A percentile compares a stretch with the other conserved stretches of the same genome.
Conservation (phyloP, 2,888 invertebrate species). For the Napeogenes inachia region DNA sequence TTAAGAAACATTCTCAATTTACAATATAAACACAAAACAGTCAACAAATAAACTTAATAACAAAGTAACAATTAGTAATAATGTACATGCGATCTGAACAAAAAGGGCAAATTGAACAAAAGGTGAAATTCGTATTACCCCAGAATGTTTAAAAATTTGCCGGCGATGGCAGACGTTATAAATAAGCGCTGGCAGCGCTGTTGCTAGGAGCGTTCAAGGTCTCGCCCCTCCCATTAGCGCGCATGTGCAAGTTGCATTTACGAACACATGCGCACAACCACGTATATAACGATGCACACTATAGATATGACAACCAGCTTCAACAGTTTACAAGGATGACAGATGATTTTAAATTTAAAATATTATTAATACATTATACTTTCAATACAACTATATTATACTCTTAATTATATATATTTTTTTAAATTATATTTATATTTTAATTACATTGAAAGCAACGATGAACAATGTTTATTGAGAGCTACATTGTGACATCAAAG, state of each 20-base stretch:
- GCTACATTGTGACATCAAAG: conserved; percentile 14
- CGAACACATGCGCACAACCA: conserved; percentile 22
- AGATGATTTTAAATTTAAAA: no score
- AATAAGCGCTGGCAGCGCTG: conserved; percentile 53
- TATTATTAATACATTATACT: no score
- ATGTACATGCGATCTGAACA: conserved; percentile 13
- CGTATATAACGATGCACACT: conserved; percentile 7
- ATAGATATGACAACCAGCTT: conserved; percentile 4
- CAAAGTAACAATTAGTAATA: background rate
- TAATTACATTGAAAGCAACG: background rate
- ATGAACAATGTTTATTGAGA: background rate
- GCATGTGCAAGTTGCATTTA: conserved; percentile 32
- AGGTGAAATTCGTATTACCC: conserved; percentile 41
- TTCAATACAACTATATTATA: no score
- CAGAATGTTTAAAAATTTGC: conserved; percentile 64
- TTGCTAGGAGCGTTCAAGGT: conserved; percentile 74
- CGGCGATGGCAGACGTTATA: conserved; percentile 64
- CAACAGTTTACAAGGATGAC: background rate
- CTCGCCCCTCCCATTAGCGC: conserved; percentile 41
- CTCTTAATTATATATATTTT: background rate
- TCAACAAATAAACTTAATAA: background rate
- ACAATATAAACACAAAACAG: background rate
- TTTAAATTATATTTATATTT: background rate
- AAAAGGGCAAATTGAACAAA: conserved; percentile 14
- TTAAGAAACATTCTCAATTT: conserved; percentile 12